Evolutionary conservation across 2,888 invertebrate genomes (phyloP), one percentile per base, ranked within the genome.

Genomic region (Drosophila macrospina): DNA sequence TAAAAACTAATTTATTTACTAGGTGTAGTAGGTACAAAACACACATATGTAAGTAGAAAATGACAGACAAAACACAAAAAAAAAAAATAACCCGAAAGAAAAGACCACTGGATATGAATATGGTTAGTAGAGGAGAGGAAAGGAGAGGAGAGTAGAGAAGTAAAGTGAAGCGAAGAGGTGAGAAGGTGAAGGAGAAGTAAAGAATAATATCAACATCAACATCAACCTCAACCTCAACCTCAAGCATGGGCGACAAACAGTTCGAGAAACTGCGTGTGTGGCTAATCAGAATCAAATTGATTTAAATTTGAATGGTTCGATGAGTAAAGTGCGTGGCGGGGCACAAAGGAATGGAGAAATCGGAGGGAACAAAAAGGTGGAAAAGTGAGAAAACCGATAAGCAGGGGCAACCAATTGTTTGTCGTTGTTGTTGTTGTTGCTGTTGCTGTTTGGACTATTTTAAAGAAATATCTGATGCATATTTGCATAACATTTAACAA

Each of bases 271-370:
- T 77, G 84, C 80, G 88, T 88, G 88, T 88, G 88, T 89, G 89
- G 88, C 88, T 89, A 88, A 88, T 89, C 89, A 88, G 84, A 88
- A 89, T 84, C 88, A 88, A 88, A 89, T 88, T 86, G 87, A 89
- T 88, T 87, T 84, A 74, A 87, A 89, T 87, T 87, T 86, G 80
- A 86, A 80, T 81, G 86, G 69, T 80, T 86, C 79, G 80, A 83
- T 51, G 82, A 66, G 78, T 68, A 84, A 78, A 82, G 78, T 78
- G 83, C 76, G 80, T 62, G 26, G 52, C 36, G 5, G 30, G 51
- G 26, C 2, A 26, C 16, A 10, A 39, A 36, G 16, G 24, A 30
- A 16, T 36, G 2, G 10, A 30, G 34, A n/a, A 34, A 6, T 11
- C 16, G 30, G 13, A 5, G 24, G 34, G 57, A 28, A 30, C n/a